Evolutionary conservation across 1,140 invertebrate genomes (phyloP), one percentile per base, ranked within the genome.

Genomic region (Eciton burchellii): DNA sequence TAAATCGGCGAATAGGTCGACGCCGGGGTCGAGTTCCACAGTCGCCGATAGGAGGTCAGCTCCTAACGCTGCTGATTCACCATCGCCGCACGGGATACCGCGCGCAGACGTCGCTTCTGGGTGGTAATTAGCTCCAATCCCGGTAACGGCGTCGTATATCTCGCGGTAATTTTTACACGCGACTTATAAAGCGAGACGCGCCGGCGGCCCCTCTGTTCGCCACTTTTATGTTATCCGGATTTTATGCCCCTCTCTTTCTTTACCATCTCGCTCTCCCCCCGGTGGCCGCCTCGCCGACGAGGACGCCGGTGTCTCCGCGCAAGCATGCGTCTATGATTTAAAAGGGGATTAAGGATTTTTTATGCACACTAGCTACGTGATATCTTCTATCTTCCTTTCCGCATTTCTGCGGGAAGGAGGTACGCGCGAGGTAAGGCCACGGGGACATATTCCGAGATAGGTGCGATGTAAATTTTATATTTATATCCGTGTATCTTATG

Each of bases 121-220:
- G 92, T 92, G 92, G 92, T 91, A 93, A 93, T 92, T 93, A 93
- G 91, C 89, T 92, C 90, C 91, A 93, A 92, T 92, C 91, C 88
- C 70, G 59, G 90, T 92, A 92, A 93, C 89, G 83, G 89, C 91
- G 91, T 93, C 92, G 89, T 93, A 93, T 93, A 93, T 93, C 91
- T 93, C 87, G 65, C 76, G 68, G 82, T 84, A 88, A 91, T 93
- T 92, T 92, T 92, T 92, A 90, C 57, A 52, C 87, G 82, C 43
- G 68, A 65, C 26, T 76, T 57, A 26, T 72, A 71, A 77, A 81
- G 76, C 85, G 86, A 90, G 77, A 57, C 83, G 24, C 9, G 35
- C 19, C 19, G 85, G 90, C 90, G 89, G 89, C 71, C 81, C 74
- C 84, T 92, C 85, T 91, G 90, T 90, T 88, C 88, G 76, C 87